Evolutionary conservation across 2,888 invertebrate genomes (phyloP).

Genomic region (Nemotelus nigrinus): DNA sequence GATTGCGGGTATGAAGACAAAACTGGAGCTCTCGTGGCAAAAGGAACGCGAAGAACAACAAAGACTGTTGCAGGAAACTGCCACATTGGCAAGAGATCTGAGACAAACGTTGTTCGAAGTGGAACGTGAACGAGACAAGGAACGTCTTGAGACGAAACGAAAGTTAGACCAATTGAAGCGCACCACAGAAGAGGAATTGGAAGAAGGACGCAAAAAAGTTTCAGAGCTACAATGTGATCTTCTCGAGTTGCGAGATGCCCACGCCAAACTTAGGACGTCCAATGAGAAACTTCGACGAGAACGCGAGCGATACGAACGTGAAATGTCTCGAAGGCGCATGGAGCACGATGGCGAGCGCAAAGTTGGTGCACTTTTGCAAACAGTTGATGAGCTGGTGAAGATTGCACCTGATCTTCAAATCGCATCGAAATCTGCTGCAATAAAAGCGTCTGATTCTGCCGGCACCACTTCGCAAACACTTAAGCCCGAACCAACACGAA

Average conservation of each 20-base stretch:
- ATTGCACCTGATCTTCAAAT: constrained; percentile 76
- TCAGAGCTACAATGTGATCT: constrained; percentile 87
- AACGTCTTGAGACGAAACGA: constrained; percentile 85
- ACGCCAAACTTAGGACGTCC: constrained; percentile 88
- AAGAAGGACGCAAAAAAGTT: constrained; percentile 87
- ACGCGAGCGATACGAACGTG: constrained; percentile 85
- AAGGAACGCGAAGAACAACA: constrained; percentile 94
- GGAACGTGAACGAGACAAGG: constrained; percentile 89
- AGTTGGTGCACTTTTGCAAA: constrained; percentile 77
- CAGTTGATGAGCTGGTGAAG: constrained; percentile 82
- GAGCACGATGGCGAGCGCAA: constrained; percentile 77
- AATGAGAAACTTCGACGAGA: constrained; percentile 90
- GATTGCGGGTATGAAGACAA: constrained; percentile 84
- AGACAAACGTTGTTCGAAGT: constrained; percentile 89
- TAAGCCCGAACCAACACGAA: constrained; percentile 59
- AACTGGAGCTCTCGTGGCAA: constrained; percentile 92
- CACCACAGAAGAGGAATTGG: constrained; percentile 87
- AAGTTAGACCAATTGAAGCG: constrained; percentile 86
- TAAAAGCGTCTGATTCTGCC: constrained; percentile 24
- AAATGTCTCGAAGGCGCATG: constrained; percentile 72
- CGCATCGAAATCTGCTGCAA: constrained; percentile 58
- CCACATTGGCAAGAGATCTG: constrained; percentile 86
- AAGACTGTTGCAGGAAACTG: constrained; percentile 87
- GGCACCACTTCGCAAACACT: constrained; percentile 51
- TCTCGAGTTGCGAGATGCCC: constrained; percentile 87